phyloP scores from a whole-genome alignment of 2,113 vertebrate genomes.

The Atherinomorus stipes region DNA sequence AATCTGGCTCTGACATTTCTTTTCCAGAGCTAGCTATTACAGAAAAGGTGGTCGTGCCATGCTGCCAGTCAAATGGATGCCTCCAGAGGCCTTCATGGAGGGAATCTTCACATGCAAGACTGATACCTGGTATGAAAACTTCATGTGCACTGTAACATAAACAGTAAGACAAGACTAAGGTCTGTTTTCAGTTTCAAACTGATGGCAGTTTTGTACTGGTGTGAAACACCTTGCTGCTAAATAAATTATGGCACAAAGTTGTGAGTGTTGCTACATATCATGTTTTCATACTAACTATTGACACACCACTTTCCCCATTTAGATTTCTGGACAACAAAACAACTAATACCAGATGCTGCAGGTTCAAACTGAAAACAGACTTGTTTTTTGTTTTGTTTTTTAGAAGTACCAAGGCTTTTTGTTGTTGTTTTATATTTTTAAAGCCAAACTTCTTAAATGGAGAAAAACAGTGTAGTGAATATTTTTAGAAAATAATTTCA shows the following conservation, averaged over 20 bases:
- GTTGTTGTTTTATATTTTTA: too few relatives aligned
- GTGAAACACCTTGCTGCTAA: background rate
- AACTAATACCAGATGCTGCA: slow-evolving; percentile 10
- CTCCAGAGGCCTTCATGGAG: slow-evolving; percentile 93
- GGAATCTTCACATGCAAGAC: slow-evolving; percentile 96
- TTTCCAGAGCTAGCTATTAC: slow-evolving; percentile 91
- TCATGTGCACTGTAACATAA: slow-evolving; percentile 12
- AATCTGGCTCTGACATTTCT: background rate
- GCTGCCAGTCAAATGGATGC: slow-evolving; percentile 95
- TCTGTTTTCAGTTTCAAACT: background rate
- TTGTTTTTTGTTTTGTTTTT: too few relatives aligned
- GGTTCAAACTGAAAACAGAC: background rate
- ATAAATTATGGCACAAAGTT: background rate
- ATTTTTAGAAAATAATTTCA: slow-evolving; percentile 4
- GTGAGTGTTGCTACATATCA: background rate
- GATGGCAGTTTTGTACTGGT: background rate
- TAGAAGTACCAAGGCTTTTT: too few relatives aligned
- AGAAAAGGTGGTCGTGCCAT: slow-evolving; percentile 90
- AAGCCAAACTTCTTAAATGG: background rate
- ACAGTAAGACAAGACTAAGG: background rate
- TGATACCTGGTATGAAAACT: slow-evolving; percentile 88
- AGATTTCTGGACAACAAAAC: background rate
- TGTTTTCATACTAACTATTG: background rate
- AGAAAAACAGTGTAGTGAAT: background rate
- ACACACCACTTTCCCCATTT: background rate